Base-by-base conservation (phyloP, 2,888 invertebrate genomes). In the Sesia bembeciformis region DNA sequence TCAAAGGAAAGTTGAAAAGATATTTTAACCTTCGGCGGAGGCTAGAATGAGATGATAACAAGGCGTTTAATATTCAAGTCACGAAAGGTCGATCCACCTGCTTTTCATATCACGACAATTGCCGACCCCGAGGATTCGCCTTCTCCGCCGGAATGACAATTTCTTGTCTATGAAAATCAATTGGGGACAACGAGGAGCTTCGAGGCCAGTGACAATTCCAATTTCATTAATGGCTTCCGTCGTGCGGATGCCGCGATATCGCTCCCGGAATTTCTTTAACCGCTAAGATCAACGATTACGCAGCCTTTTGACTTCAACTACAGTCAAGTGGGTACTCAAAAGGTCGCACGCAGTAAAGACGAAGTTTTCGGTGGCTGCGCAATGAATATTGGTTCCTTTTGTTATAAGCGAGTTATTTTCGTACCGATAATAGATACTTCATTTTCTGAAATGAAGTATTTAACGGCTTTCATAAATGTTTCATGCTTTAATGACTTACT, bases 71-170 rank as follows among this genome's bases (percentile, higher is more conserved):
- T 84, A 86, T 87, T 84, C 85, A 61, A 73, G 73, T 63, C 83
- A 77, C 81, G 81, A 62, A 66, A 71, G 75, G 74, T 74, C 84
- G 81, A 83, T 86, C 84, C 82, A 84, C 86, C 86, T 84, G 86
- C 84, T 86, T 85, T 84, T 86, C 84, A 84, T 86, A 84, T 85
- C 84, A 84, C 82, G 84, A 83, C 85, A 79, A 85, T 86, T 84
- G 83, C 78, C 79, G 80, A 76, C 82, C 84, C 80, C 72, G 69
- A 79, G 78, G 76, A 79, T 74, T 76, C 78, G 75, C 72, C 76
- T 23, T 80, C 81, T 78, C 78, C 66, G 66, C 64, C 73, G 73
- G 81, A 84, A 85, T 84, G 78, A 81, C 80, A 84, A 86, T 84
- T 50, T 81, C 79, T 74, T 79, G 78, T 77, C 81, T 79, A 84